These are phyloP conservation scores for Tenthredo livida DNA, from an alignment of 2,888 invertebrate genomes.

Conservation along the genomic window DNA sequence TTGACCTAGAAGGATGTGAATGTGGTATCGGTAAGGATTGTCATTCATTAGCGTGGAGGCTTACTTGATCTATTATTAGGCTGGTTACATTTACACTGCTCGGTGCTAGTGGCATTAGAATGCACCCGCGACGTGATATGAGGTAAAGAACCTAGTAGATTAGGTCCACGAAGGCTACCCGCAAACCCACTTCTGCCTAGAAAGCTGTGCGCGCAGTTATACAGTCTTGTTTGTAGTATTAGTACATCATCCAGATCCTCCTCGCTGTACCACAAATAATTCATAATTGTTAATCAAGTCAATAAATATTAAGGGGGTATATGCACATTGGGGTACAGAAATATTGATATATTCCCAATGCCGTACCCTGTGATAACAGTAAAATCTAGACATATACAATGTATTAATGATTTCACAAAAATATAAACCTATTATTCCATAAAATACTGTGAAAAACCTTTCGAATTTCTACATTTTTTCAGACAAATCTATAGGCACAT, in stretches of 20 bases:
- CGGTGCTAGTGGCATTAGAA: conserved; percentile 72
- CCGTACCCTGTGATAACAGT: no score
- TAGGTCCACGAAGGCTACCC: conserved; percentile 74
- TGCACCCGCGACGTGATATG: conserved; percentile 76
- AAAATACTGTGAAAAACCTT: no score
- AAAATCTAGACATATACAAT: no score
- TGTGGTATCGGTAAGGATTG: background rate
- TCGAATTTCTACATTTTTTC: no score
- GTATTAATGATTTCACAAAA: no score
- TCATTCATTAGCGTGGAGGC: conserved; percentile 70
- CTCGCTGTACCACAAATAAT: conserved; percentile 80
- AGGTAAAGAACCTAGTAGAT: conserved; percentile 74
- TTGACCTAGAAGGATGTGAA: conserved; percentile 37
- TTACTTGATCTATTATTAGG: conserved; percentile 69
- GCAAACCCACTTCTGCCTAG: conserved; percentile 80
- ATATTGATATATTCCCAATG: no score
- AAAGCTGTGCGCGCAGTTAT: conserved; percentile 82
- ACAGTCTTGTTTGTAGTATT: conserved; percentile 81
- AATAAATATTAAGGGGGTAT: background rate
- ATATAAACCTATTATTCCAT: no score
- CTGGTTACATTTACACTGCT: conserved; percentile 75
- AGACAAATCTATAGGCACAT: no score
- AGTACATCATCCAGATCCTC: conserved; percentile 87
- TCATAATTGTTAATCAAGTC: background rate
- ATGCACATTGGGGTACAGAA: no score